A percentile compares a stretch with the other conserved stretches of the same genome.
These are phyloP conservation scores for Ophioninae sp. DNA, from an alignment of 2,888 invertebrate species.

Conservation along the genomic window DNA sequence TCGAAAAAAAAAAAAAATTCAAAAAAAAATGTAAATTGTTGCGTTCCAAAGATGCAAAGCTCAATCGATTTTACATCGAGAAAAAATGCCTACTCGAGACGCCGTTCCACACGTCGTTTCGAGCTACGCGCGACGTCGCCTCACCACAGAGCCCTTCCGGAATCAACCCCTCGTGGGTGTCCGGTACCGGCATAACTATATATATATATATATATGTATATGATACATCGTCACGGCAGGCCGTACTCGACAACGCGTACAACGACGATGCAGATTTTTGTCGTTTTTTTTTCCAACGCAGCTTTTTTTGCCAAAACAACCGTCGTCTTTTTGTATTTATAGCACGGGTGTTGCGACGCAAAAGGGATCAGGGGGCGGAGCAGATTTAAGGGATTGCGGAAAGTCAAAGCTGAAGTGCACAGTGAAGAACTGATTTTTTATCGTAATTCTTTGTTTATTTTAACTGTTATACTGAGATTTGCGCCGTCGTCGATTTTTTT, in stretches of 20 bases:
- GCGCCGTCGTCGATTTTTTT: no score
- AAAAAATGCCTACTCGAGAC: no score
- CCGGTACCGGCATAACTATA: conserved; percentile 41
- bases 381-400: background rate
- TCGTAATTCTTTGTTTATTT: no score
- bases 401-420: background rate
- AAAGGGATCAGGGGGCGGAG: background rate
- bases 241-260: conserved; percentile 17
- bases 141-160: conserved; percentile 62
- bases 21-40: no score
- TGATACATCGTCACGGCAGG: conserved; percentile 42
- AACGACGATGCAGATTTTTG: conserved; percentile 53
- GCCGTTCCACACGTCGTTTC: conserved; percentile 48
- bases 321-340: conserved; percentile 35
- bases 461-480: no score
- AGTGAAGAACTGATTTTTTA: no score
- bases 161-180: conserved; percentile 58
- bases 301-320: conserved; percentile 38
- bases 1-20: no score
- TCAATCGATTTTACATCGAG: no score
- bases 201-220: no score
- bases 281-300: conserved; percentile 28
- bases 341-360: background rate
- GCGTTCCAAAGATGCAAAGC: no score
- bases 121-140: conserved; percentile 33